These are phyloP conservation scores for Sogatella furcifera DNA, from an alignment of 1,140 invertebrate genomes.

Conservation along the genomic window DNA sequence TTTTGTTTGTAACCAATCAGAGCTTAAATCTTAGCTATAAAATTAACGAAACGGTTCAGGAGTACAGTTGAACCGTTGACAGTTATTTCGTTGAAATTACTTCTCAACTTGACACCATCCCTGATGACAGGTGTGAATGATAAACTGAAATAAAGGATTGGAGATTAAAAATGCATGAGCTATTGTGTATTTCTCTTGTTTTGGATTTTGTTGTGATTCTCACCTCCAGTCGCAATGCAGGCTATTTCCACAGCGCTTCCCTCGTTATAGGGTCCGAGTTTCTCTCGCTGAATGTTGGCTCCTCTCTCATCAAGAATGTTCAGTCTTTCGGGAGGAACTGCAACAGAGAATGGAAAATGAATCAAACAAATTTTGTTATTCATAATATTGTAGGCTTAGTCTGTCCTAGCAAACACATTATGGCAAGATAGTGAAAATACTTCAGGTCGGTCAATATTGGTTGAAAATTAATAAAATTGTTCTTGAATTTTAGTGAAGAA, in stretches of 20 bases:
- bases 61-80: background rate
- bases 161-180: background rate
- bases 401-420: too few species aligned
- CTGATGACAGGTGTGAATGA: background rate
- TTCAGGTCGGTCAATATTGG: too few species aligned
- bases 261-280: conserved; percentile 73
- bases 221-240: conserved; percentile 68
- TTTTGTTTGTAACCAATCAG: too few species aligned
- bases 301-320: conserved; percentile 61
- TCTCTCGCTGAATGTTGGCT: conserved; percentile 32
- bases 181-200: background rate
- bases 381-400: too few species aligned
- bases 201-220: conserved; percentile 29
- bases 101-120: background rate
- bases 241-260: conserved; percentile 66
- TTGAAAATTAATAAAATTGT: too few species aligned
- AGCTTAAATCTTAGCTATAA: too few species aligned
- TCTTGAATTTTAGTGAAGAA: too few species aligned
- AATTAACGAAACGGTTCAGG: too few species aligned
- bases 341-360: background rate
- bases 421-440: too few species aligned
- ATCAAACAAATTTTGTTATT: too few species aligned
- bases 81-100: background rate
- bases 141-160: background rate
- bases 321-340: conserved; percentile 67